phyloP scores from a whole-genome alignment of 2,797 vertebrate species.

The Scomberomorus guttatus region DNA sequence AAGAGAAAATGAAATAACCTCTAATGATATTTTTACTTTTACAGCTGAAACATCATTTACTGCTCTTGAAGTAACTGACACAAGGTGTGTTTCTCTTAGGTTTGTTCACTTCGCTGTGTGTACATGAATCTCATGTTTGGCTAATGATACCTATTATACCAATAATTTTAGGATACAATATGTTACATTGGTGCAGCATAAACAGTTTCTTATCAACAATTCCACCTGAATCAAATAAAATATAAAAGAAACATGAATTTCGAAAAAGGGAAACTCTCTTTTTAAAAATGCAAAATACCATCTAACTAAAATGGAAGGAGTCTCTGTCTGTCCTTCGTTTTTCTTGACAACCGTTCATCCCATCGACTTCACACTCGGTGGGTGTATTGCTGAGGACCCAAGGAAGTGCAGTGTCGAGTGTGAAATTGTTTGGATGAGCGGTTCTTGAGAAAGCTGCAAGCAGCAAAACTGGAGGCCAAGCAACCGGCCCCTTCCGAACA shows the following conservation, averaged over 20 bases:
- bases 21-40: constrained; percentile 8
- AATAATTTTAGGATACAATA: background rate
- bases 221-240: background rate
- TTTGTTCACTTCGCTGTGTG: background rate
- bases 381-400: no score
- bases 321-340: no score
- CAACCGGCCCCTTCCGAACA: no score
- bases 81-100: constrained; percentile 4
- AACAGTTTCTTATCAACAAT: background rate
- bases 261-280: background rate
- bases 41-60: constrained; percentile 6
- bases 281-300: constrained; percentile 14
- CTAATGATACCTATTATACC: constrained; percentile 21
- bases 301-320: no score
- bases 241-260: background rate
- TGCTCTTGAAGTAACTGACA: constrained; percentile 6
- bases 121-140: background rate
- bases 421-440: no score
- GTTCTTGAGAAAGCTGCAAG: no score
- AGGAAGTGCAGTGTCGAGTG: no score
- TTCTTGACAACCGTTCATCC: no score
- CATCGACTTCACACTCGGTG: no score
- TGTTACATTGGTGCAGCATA: background rate
- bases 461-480: no score
- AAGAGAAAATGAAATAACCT: background rate